Base-by-base conservation (phyloP, 2,888 invertebrate genomes). In the Hirtodrosophila alboralis region DNA sequence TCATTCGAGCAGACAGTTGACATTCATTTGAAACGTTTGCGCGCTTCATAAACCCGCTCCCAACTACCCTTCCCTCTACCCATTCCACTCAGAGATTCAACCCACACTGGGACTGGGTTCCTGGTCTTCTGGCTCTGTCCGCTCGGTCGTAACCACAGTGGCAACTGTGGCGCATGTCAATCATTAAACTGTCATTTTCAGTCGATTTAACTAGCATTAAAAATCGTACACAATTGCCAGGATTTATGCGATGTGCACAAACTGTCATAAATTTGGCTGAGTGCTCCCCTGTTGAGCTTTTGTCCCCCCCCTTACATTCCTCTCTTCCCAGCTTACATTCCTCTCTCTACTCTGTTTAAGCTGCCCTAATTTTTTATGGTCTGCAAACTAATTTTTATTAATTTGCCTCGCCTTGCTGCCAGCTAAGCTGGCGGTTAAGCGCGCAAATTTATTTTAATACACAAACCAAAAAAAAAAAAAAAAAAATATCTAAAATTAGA, bases 111-210 rank as follows among this genome's bases (percentile, higher is more conserved):
- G 43, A 13, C 31, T 41, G 27, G 16, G 4, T 30, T n/a, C 33
- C 56, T 38, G 18, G 18, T 47, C n/a, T n/a, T 28, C 43, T 21
- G 3, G 3, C 40, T 21, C 21, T 52, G 54, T 28, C 73, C 73
- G 56, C 53, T 76, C 56, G 44, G 56, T 59, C 56, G 54, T 58
- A 68, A 69, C 69, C 56, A 41, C 77, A 78, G 53, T 59, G 52
- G 68, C 79, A 67, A 76, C 64, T 63, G 74, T 66, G 75, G 79
- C 83, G 79, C 79, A 73, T 85, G 83, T 83, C 83, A 83, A 83
- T 83, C 83, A 83, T 86, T 86, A 85, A 86, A 83, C 83, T 83
- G 87, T 86, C 87, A 86, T 86, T 86, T 86, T 86, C 83, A 86
- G 79, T 86, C 87, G 83, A 86, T 85, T 83, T 86, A 86, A 83